Evolutionary conservation across 2,888 invertebrate genomes (phyloP).

Genomic region (Cybosia mesomella): DNA sequence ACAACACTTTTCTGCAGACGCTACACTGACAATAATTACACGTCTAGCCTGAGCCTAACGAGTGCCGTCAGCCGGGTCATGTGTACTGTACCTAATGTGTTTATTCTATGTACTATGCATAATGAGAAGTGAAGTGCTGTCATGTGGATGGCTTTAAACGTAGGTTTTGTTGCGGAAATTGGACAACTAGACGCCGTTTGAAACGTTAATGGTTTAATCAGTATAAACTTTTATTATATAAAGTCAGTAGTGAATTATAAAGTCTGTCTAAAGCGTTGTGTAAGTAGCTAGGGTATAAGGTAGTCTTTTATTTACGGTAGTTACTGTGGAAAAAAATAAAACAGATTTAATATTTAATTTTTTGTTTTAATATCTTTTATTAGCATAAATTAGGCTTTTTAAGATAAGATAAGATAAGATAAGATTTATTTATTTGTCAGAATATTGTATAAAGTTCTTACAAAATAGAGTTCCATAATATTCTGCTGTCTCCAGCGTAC

Average conservation of each 20-base stretch:
- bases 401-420: too few species aligned
- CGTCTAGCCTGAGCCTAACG: conserved; percentile 56
- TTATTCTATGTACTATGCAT: conserved; percentile 24
- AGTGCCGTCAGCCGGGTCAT: conserved; percentile 49
- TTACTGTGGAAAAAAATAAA: too few species aligned
- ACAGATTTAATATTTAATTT: too few species aligned
- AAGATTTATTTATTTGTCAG: too few species aligned
- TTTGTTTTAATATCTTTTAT: too few species aligned
- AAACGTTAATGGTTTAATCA: conserved; percentile 2
- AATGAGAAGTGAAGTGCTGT: conserved; percentile 17
- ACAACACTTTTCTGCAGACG: conserved; percentile 36
- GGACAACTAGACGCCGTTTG: not conserved
- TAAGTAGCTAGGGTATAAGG: too few species aligned
- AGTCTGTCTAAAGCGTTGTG: not conserved
- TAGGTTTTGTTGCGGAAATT: conserved; percentile 11
- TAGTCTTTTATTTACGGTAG: too few species aligned
- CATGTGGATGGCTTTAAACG: conserved; percentile 9
- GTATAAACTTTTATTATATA: not conserved
- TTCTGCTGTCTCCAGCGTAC: too few species aligned
- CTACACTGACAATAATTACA: conserved; percentile 55
- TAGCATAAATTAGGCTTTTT: too few species aligned
- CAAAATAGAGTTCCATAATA: too few species aligned
- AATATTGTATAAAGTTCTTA: too few species aligned
- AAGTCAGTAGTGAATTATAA: too few species aligned
- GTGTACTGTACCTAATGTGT: conserved; percentile 44